A percentile compares a stretch with the other conserved stretches of the same genome.
Conservation (phyloP, 2,797 vertebrate genomes). For the Sebastes hubbsi region DNA sequence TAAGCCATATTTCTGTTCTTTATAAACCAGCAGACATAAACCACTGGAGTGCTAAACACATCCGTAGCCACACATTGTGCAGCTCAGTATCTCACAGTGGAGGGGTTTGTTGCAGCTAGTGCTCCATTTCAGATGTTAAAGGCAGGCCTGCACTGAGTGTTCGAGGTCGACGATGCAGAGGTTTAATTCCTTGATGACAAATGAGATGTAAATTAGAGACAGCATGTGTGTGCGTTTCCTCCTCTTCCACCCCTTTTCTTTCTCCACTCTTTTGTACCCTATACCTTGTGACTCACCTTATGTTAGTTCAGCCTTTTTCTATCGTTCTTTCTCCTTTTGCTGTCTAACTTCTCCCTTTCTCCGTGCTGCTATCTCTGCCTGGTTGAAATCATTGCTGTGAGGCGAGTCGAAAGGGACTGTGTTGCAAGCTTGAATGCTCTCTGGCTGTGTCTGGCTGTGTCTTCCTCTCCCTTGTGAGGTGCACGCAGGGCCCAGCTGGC, state of each 20-base stretch:
- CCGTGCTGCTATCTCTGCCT: slow-evolving; percentile 23
- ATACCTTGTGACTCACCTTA: slow-evolving; percentile 14
- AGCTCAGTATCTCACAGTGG: neutral
- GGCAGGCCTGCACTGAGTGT: slow-evolving; percentile 4
- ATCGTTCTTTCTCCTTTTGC: neutral
- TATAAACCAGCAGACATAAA: neutral
- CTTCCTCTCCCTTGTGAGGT: slow-evolving; percentile 57
- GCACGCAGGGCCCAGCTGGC: slow-evolving; percentile 72
- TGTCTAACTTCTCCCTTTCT: slow-evolving; percentile 4
- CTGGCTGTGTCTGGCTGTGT: slow-evolving; percentile 60
- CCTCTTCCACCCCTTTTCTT: neutral
- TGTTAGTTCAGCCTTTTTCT: slow-evolving; percentile 3
- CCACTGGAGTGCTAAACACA: neutral
- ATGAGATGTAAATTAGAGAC: slow-evolving; percentile 33
- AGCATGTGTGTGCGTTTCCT: neutral
- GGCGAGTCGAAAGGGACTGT: slow-evolving; percentile 43
- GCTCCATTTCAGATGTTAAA: slow-evolving; percentile 17
- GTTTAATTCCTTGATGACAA: slow-evolving; percentile 7
- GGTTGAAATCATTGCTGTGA: slow-evolving; percentile 52
- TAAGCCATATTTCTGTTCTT: neutral
- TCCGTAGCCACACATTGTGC: neutral
- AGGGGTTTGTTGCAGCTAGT: slow-evolving; percentile 1
- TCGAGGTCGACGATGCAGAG: neutral
- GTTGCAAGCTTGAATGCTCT: slow-evolving; percentile 65
- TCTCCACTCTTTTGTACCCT: neutral